Evolutionary conservation across 2,888 invertebrate genomes (phyloP).

Genomic region (Ochlodes sylvanus): DNA sequence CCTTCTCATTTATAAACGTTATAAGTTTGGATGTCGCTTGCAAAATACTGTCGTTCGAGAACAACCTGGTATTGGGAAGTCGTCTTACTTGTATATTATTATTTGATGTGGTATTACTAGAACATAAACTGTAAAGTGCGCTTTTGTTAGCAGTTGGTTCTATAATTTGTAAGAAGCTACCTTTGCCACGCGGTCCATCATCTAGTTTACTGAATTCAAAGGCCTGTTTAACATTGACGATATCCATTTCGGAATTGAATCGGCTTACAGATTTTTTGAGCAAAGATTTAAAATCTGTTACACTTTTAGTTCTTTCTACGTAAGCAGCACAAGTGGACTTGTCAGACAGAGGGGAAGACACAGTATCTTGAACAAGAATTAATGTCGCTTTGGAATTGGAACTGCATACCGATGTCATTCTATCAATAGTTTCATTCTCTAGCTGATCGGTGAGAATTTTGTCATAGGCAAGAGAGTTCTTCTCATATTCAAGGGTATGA

Average conservation of each 20-base stretch:
- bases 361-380: slow-evolving; percentile 23
- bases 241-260: slow-evolving; percentile 36
- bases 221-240: slow-evolving; percentile 30
- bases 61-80: neutral
- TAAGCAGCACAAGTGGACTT: slow-evolving; percentile 39
- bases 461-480: slow-evolving; percentile 51
- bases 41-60: slow-evolving; percentile 46
- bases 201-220: slow-evolving; percentile 50
- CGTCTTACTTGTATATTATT: neutral
- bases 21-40: slow-evolving; percentile 58
- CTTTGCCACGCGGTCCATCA: slow-evolving; percentile 45
- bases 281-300: slow-evolving; percentile 49
- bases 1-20: slow-evolving; percentile 60
- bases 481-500: slow-evolving; percentile 49
- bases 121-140: slow-evolving; percentile 19
- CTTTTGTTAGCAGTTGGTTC: slow-evolving; percentile 1
- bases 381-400: slow-evolving; percentile 40
- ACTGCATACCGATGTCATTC: slow-evolving; percentile 48
- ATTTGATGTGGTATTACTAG: slow-evolving; percentile 5
- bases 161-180: slow-evolving; percentile 32
- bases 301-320: slow-evolving; percentile 50
- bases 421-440: slow-evolving; percentile 53
- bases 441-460: slow-evolving; percentile 54
- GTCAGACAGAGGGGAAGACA: slow-evolving; percentile 29
- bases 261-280: slow-evolving; percentile 47